These are phyloP conservation scores for Sebastes matsubarae DNA, from an alignment of 2,797 vertebrate species.

Conservation along the genomic window DNA sequence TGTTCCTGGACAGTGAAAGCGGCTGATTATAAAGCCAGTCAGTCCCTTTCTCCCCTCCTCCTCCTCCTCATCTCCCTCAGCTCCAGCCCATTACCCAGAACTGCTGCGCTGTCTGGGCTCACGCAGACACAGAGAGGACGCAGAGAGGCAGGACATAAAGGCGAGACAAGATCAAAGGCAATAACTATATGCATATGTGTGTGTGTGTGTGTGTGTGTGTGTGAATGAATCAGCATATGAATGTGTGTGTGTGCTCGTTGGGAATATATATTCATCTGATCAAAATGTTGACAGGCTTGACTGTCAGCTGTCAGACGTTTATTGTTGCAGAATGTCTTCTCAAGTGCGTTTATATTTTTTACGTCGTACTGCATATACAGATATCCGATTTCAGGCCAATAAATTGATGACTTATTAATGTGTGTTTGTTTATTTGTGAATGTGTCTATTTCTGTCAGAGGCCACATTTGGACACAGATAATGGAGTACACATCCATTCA, in stretches of 20 bases:
- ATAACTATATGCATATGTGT: neutral
- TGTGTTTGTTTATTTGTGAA: neutral
- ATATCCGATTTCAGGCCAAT: neutral
- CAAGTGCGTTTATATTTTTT: neutral
- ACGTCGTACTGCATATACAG: neutral
- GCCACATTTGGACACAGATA: neutral
- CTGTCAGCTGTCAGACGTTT: neutral
- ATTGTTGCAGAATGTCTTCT: neutral
- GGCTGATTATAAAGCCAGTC: constrained; percentile 71
- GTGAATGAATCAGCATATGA: neutral
- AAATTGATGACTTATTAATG: neutral
- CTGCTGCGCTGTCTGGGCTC: constrained; percentile 59
- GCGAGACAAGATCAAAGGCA: constrained; percentile 49
- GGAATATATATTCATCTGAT: neutral
- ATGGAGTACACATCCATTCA: neutral
- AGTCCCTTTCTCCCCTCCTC: constrained; percentile 9
- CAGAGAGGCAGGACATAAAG: constrained; percentile 39
- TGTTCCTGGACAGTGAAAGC: constrained; percentile 65
- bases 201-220: neutral
- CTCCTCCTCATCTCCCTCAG: constrained; percentile 36
- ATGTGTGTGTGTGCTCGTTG: neutral
- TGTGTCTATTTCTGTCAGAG: neutral
- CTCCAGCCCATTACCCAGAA: constrained; percentile 72
- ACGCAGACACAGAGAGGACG: constrained; percentile 38
- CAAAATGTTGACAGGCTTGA: neutral